Evolutionary conservation across 2,113 vertebrate genomes (phyloP).

Genomic region (Pseudorectes ferrugineus): DNA sequence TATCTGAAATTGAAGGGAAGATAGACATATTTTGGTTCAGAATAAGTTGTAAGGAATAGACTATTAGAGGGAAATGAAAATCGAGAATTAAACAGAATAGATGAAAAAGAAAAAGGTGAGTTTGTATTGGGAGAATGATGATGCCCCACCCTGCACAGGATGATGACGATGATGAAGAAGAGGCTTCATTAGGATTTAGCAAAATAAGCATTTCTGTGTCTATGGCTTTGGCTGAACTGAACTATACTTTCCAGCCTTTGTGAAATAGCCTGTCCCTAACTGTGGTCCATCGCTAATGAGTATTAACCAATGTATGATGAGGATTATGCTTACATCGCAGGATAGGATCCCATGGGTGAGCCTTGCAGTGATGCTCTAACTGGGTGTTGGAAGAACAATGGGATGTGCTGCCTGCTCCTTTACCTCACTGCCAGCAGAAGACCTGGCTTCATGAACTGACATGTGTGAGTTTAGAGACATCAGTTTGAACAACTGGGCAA

Average conservation of each 20-base stretch:
- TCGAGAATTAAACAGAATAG: not conserved
- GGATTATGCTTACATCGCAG: not conserved
- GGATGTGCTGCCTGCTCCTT: not conserved
- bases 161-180: not conserved
- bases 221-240: not conserved
- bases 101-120: not conserved
- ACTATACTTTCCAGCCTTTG: not conserved
- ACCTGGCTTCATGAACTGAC: not conserved
- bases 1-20: not conserved
- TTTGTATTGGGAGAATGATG: not conserved
- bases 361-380: not conserved
- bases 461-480: not conserved
- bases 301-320: not conserved
- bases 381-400: not conserved
- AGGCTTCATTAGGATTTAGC: not conserved
- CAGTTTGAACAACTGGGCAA: not conserved
- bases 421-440: not conserved
- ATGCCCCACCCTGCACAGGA: not conserved
- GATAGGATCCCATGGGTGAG: not conserved
- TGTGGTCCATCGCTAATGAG: accelerated
- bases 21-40: not conserved
- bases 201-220: not conserved
- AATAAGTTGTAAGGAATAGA: not conserved
- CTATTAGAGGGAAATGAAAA: not conserved
- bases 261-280: not conserved